These are phyloP conservation scores for Clinocottus analis DNA, from an alignment of 2,113 vertebrate species.

Conservation along the genomic window DNA sequence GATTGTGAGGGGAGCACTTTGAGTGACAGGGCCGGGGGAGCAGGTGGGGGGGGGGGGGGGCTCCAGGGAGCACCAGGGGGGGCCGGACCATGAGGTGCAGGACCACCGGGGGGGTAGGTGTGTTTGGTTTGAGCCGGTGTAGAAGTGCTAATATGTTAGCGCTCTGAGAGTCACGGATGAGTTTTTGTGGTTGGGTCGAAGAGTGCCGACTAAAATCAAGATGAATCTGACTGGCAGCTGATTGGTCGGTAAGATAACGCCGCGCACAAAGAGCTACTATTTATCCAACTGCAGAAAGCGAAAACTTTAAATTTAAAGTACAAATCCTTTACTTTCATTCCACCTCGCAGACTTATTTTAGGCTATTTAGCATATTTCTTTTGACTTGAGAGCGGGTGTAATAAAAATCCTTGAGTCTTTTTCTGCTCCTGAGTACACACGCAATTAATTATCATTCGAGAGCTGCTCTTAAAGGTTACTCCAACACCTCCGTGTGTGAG, in stretches of 20 bases:
- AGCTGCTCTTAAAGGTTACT: not conserved
- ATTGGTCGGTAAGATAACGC: conserved; percentile 29
- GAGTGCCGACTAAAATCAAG: too few relatives aligned
- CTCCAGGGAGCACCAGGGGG: not conserved
- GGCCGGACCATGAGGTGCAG: not conserved
- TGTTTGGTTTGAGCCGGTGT: not conserved
- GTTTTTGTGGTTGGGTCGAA: too few relatives aligned
- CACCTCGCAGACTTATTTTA: too few relatives aligned
- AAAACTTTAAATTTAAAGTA: not conserved
- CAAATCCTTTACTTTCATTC: not conserved
- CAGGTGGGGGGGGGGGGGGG: conserved; percentile 6
- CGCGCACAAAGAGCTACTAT: not conserved
- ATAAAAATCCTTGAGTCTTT: not conserved
- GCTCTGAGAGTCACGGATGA: too few relatives aligned
- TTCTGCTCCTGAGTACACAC: not conserved
- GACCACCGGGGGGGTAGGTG: not conserved
- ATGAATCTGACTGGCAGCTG: not conserved
- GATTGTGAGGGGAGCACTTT: conserved; percentile 38
- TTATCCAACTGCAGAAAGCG: not conserved
- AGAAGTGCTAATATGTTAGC: not conserved
- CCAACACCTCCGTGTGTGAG: not conserved
- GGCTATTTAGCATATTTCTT: not conserved
- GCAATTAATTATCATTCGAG: not conserved
- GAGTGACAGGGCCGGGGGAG: conserved; percentile 35
- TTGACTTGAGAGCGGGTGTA: not conserved